Evolutionary conservation across 2,888 invertebrate species (phyloP).

Genomic region (Calameuta idolon): DNA sequence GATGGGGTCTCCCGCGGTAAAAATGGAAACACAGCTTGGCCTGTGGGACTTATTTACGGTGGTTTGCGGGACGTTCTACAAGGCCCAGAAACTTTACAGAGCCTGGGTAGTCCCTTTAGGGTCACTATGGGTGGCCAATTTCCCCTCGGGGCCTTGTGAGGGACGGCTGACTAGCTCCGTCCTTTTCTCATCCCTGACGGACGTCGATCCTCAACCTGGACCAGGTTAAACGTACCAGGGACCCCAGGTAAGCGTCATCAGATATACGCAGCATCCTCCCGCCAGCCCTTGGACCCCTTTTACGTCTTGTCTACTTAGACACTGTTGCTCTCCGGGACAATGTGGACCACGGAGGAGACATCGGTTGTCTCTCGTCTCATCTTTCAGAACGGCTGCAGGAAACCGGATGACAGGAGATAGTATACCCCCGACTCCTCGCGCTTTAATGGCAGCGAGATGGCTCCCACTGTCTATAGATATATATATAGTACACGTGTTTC

Average conservation of each 20-base stretch:
- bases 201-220: not conserved
- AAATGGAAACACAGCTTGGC: conserved; percentile 5
- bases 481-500: no score
- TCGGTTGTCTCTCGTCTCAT: conserved; percentile 23
- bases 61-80: conserved; percentile 16
- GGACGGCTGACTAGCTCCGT: no score
- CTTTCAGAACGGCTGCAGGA: conserved; percentile 22
- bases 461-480: no score
- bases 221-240: no score
- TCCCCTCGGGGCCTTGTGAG: conserved; percentile 18
- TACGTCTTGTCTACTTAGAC: not conserved
- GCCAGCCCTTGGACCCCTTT: no score
- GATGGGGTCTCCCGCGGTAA: not conserved
- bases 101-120: conserved; percentile 19
- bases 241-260: conserved; percentile 1
- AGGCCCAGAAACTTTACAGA: not conserved
- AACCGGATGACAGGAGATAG: conserved; percentile 11
- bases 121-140: conserved; percentile 37
- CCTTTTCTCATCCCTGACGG: not conserved
- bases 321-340: conserved; percentile 14
- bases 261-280: not conserved
- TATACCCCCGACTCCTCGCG: not conserved
- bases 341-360: conserved; percentile 2
- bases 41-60: conserved; percentile 22
- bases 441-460: not conserved